These are phyloP conservation scores for Thaleichthys pacificus DNA, from an alignment of 2,797 vertebrate species.

Conservation along the genomic window DNA sequence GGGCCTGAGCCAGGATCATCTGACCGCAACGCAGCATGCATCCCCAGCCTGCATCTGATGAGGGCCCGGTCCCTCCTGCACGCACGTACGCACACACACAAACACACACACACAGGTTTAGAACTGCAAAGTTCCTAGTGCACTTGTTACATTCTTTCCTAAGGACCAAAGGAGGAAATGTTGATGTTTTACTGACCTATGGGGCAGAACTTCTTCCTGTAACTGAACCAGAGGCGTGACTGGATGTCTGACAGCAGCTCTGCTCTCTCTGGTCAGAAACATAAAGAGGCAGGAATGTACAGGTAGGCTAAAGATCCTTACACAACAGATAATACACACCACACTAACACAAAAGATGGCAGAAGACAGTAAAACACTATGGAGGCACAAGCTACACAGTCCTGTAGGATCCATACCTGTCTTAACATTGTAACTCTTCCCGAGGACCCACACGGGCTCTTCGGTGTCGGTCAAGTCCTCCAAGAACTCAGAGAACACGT, in stretches of 20 bases:
- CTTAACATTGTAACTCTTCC: conserved; percentile 79
- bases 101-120: not conserved
- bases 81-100: conserved; percentile 8
- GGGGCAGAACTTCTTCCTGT: conserved; percentile 85
- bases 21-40: conserved; percentile 90
- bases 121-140: conserved; percentile 1
- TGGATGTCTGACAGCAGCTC: conserved; percentile 80
- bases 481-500: conserved; percentile 78
- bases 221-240: conserved; percentile 86
- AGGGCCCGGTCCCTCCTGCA: conserved; percentile 84
- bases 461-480: conserved; percentile 86
- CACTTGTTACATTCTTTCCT: too few relatives aligned
- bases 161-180: not conserved
- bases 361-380: not conserved
- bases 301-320: not conserved
- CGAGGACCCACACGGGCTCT: conserved; percentile 83
- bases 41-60: conserved; percentile 84
- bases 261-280: conserved; percentile 78
- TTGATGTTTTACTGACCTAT: conserved; percentile 76
- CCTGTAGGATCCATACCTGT: conserved; percentile 65
- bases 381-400: not conserved
- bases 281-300: not conserved
- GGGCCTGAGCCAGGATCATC: conserved; percentile 88
- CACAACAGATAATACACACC: not conserved
- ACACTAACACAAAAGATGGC: not conserved